phyloP scores from a whole-genome alignment of 1,140 invertebrate genomes.

The Diprion similis region DNA sequence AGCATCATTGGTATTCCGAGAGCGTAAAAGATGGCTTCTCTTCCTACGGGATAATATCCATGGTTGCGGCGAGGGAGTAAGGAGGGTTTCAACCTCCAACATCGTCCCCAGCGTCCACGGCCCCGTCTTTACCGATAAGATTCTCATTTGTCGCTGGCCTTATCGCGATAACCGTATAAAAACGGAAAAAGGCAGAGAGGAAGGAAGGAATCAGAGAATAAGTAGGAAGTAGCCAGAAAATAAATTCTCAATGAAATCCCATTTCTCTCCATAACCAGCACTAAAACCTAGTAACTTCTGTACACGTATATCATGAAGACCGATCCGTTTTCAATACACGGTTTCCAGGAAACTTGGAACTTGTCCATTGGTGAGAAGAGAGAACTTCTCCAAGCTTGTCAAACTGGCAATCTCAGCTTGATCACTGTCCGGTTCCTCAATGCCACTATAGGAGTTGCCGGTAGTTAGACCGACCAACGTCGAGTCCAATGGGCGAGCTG shows the following conservation, averaged over 20 bases:
- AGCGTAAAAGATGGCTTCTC: not conserved
- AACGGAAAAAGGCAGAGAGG: not conserved
- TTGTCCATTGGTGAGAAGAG: not conserved
- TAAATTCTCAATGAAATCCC: too few species aligned
- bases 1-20: not conserved
- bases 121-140: not conserved
- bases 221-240: too few species aligned
- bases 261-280: too few species aligned
- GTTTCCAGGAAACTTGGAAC: too few species aligned
- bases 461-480: not conserved
- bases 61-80: not conserved
- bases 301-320: too few species aligned
- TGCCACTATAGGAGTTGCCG: constrained; percentile 11
- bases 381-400: not conserved
- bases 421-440: constrained; percentile 28
- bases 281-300: too few species aligned
- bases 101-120: not conserved
- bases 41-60: not conserved
- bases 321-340: too few species aligned
- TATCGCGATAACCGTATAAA: not conserved
- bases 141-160: constrained; percentile 1
- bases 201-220: not conserved
- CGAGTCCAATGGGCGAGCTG: not conserved
- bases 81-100: not conserved
- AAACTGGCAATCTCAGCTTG: constrained; percentile 44